Percentiles rank a stretch among this genome's conserved stretches.
These are phyloP conservation scores for Tigriopus japonicus DNA, from an alignment of 1,140 invertebrate genomes.

Conservation along the genomic window DNA sequence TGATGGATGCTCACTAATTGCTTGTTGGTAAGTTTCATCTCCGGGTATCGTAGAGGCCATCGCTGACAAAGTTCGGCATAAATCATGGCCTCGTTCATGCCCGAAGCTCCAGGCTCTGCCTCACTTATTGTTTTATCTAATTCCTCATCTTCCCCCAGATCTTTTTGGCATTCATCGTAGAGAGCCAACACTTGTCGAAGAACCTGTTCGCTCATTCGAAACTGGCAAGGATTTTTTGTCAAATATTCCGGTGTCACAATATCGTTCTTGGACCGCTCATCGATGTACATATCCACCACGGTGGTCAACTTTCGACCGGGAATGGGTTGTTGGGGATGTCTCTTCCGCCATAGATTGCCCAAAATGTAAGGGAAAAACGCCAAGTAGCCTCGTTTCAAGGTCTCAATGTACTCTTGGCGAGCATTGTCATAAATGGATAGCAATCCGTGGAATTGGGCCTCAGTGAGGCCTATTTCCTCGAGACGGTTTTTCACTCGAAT, in stretches of 20 bases:
- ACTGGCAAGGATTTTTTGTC: not conserved
- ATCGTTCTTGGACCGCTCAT: not conserved
- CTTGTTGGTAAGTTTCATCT: not conserved
- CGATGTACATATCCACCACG: not conserved
- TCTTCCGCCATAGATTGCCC: not conserved
- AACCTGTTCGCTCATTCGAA: not conserved
- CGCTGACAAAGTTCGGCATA: not conserved
- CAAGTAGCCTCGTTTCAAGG: not conserved
- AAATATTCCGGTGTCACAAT: not conserved
- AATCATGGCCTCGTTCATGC: not conserved
- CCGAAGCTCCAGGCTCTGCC: not conserved
- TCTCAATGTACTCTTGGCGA: conserved; percentile 2
- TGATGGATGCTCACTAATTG: conserved; percentile 6
- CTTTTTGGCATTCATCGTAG: not conserved
- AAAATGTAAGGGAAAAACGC: conserved; percentile 5
- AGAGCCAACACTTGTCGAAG: not conserved
- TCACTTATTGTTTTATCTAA: not conserved
- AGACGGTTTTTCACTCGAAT: not conserved
- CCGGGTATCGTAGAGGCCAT: not conserved
- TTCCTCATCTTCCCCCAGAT: not conserved
- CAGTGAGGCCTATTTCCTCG: not conserved
- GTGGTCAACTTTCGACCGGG: not conserved
- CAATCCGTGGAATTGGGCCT: not conserved
- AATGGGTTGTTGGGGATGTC: not conserved
- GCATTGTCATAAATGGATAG: not conserved